Evolutionary conservation across 1,140 invertebrate genomes (phyloP).

Genomic region (Nasonia giraulti): DNA sequence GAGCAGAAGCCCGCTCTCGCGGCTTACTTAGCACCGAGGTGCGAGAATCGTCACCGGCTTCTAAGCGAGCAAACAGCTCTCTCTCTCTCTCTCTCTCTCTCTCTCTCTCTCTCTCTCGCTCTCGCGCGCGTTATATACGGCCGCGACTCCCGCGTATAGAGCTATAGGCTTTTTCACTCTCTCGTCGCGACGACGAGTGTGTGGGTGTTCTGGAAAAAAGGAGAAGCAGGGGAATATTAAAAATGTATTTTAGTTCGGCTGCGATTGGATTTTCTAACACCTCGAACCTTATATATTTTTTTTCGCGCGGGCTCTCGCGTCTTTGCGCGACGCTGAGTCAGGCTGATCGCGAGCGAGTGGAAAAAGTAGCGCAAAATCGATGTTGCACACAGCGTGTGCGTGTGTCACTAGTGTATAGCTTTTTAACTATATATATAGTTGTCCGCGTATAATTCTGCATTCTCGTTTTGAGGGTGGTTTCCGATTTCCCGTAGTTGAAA

Average conservation of each 20-base stretch:
- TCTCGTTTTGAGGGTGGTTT: too few species aligned
- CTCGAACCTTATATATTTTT: not conserved
- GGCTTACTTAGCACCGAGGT: constrained; percentile 69
- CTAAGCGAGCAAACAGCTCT: constrained; percentile 65
- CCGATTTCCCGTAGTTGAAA: too few species aligned
- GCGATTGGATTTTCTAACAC: not conserved
- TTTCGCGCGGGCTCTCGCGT: too few species aligned
- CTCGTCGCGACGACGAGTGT: not conserved
- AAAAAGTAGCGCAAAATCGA: too few species aligned
- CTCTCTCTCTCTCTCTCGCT: constrained; percentile 8
- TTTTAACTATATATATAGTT: too few species aligned
- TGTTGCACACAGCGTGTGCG: too few species aligned
- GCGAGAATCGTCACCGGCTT: constrained; percentile 72
- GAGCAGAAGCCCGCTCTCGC: constrained; percentile 66
- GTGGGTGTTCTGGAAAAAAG: not conserved
- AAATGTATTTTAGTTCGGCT: not conserved
- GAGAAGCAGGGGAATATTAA: not conserved
- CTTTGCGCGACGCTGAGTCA: too few species aligned
- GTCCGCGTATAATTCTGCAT: too few species aligned
- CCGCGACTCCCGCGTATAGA: not conserved
- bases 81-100: constrained; percentile 9
- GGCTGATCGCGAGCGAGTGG: too few species aligned
- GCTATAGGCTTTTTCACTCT: not conserved
- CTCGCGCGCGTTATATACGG: constrained; percentile 1
- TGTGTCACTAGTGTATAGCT: too few species aligned